These are phyloP conservation scores for Silurus glanis DNA, from an alignment of 2,113 vertebrate species.

Conservation along the genomic window DNA sequence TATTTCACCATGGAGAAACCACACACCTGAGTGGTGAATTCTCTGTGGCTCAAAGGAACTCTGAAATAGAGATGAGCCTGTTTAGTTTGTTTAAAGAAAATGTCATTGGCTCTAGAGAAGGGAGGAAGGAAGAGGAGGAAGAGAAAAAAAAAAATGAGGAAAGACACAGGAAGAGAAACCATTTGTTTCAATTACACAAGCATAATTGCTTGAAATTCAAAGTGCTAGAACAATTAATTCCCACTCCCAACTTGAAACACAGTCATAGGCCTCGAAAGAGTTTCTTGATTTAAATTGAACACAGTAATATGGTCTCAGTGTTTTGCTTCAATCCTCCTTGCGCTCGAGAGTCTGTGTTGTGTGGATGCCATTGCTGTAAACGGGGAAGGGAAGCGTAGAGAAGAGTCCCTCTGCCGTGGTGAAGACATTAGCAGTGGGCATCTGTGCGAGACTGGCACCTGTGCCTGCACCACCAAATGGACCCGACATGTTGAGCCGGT, in stretches of 20 bases:
- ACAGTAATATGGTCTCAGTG: conserved; percentile 82
- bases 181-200: conserved; percentile 83
- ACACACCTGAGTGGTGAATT: conserved; percentile 75
- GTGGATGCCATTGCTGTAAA: conserved; percentile 99
- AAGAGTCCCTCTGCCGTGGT: conserved; percentile 97
- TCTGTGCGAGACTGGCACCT: conserved; percentile 87
- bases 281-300: conserved; percentile 75
- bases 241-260: conserved; percentile 79
- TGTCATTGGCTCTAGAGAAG: conserved; percentile 57
- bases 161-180: conserved; percentile 64
- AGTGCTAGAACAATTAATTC: conserved; percentile 91
- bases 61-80: conserved; percentile 85
- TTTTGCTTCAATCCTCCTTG: conserved; percentile 89
- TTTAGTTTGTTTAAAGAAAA: conserved; percentile 77
- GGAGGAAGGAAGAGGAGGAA: conserved; percentile 54
- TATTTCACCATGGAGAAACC: conserved; percentile 79
- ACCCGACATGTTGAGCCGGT: conserved; percentile 97
- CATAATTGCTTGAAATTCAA: conserved; percentile 94
- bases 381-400: conserved; percentile 95
- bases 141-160: conserved; percentile 49
- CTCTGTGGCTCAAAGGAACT: conserved; percentile 83
- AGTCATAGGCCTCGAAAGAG: conserved; percentile 81
- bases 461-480: conserved; percentile 85
- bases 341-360: conserved; percentile 94
- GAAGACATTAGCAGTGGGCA: conserved; percentile 93